phyloP scores from a whole-genome alignment of 2,113 vertebrate genomes.

The Sylvia atricapilla region DNA sequence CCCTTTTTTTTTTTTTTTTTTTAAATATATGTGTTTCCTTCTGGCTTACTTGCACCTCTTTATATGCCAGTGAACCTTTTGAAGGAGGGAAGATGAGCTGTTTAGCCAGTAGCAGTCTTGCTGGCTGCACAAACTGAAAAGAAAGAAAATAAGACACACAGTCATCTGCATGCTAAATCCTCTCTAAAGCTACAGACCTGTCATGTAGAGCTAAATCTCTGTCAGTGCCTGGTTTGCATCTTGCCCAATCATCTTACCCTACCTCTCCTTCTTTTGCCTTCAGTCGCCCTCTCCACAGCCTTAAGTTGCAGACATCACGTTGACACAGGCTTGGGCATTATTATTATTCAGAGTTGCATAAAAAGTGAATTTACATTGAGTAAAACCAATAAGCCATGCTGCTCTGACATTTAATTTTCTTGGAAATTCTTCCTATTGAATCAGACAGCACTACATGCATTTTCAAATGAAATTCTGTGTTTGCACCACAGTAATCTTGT shows the following conservation, averaged over 20 bases:
- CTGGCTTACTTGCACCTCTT: neutral
- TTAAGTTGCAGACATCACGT: slow-evolving; percentile 26
- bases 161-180: neutral
- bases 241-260: neutral
- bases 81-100: neutral
- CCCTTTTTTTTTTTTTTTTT: neutral
- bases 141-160: neutral
- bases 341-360: slow-evolving; percentile 66
- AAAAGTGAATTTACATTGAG: slow-evolving; percentile 65
- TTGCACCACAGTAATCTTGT: neutral
- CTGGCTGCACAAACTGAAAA: neutral
- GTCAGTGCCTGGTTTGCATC: neutral
- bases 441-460: neutral
- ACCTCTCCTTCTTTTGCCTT: neutral
- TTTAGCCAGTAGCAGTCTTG: neutral
- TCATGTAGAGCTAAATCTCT: slow-evolving; percentile 16
- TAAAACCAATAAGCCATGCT: slow-evolving; percentile 61
- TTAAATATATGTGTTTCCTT: accelerated
- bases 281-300: neutral
- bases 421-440: slow-evolving; percentile 61
- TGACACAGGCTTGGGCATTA: slow-evolving; percentile 50
- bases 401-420: slow-evolving; percentile 72
- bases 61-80: neutral
- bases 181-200: neutral
- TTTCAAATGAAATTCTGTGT: slow-evolving; percentile 50